These are phyloP conservation scores for Pseudeuparius sepicola DNA, from an alignment of 2,888 invertebrate genomes.

Conservation along the genomic window DNA sequence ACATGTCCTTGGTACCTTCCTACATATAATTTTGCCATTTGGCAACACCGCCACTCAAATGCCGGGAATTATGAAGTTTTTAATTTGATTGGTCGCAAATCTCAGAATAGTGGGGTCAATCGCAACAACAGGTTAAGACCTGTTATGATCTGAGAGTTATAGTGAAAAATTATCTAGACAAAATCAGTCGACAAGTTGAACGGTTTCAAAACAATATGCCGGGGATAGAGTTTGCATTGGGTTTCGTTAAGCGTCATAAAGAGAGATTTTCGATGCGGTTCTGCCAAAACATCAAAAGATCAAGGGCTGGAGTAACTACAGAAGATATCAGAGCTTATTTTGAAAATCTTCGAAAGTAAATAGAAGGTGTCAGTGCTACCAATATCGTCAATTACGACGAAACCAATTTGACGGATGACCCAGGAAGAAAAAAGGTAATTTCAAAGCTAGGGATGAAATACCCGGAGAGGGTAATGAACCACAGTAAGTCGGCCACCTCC, in stretches of 20 bases:
- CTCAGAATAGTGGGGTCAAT: too few species aligned
- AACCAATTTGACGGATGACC: too few species aligned
- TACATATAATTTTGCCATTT: too few species aligned
- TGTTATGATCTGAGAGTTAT: slow-evolving; percentile 13
- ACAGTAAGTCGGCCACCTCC: too few species aligned
- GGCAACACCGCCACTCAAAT: too few species aligned
- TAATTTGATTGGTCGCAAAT: too few species aligned
- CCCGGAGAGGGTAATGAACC: too few species aligned
- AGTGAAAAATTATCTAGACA: slow-evolving; percentile 12
- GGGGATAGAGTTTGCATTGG: slow-evolving; percentile 10
- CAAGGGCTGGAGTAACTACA: slow-evolving; percentile 11
- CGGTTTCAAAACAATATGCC: slow-evolving; percentile 11
- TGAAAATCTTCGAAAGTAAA: slow-evolving; percentile 10
- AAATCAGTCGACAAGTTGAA: slow-evolving; percentile 12
- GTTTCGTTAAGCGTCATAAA: slow-evolving; percentile 12
- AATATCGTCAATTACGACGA: slow-evolving; percentile 12
- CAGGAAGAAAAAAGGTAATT: too few species aligned
- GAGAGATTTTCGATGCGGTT: slow-evolving; percentile 8
- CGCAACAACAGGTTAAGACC: too few species aligned
- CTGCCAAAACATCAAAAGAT: slow-evolving; percentile 13
- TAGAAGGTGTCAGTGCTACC: slow-evolving; percentile 7
- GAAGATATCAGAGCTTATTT: slow-evolving; percentile 11
- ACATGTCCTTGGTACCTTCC: too few species aligned
- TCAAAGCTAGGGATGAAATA: too few species aligned
- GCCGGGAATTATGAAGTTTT: too few species aligned